Conservation (phyloP, 1,140 invertebrate species). For the Brachionus calyciflorus region DNA sequence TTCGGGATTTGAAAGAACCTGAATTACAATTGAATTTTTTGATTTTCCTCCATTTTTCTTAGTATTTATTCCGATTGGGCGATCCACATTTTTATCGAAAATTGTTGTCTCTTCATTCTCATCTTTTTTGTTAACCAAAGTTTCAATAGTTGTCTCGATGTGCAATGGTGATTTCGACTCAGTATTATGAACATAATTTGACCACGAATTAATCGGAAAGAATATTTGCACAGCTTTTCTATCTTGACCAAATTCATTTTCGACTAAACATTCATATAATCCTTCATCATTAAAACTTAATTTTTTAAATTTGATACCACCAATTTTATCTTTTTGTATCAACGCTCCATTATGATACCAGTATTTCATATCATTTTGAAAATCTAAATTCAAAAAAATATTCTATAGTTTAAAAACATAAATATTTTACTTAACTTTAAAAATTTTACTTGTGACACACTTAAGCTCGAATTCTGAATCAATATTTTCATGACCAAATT, state of each 20-base stretch:
- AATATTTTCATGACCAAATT: neutral
- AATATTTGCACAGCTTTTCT: constrained; percentile 16
- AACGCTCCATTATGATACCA: neutral
- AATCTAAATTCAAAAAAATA: constrained; percentile 2
- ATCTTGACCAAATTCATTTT: constrained; percentile 9
- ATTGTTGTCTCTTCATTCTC: neutral
- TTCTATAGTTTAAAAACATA: neutral
- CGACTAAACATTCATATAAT: neutral
- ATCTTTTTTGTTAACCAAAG: neutral
- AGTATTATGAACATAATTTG: too few species aligned
- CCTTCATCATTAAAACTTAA: neutral
- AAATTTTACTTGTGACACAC: constrained; percentile 6
- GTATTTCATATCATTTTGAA: neutral
- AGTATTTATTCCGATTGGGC: neutral
- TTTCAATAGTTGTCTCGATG: neutral
- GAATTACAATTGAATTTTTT: constrained; percentile 3
- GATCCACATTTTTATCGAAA: constrained; percentile 14
- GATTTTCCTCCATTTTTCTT: neutral
- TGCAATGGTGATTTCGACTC: neutral
- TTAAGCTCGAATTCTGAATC: neutral
- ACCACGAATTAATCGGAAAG: neutral
- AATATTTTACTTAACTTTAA: neutral
- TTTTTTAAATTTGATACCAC: neutral
- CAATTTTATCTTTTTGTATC: neutral
- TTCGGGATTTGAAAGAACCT: constrained; percentile 31